These are phyloP conservation scores for Lordiphosa andalusiaca DNA, from an alignment of 2,888 invertebrate species.

Conservation along the genomic window DNA sequence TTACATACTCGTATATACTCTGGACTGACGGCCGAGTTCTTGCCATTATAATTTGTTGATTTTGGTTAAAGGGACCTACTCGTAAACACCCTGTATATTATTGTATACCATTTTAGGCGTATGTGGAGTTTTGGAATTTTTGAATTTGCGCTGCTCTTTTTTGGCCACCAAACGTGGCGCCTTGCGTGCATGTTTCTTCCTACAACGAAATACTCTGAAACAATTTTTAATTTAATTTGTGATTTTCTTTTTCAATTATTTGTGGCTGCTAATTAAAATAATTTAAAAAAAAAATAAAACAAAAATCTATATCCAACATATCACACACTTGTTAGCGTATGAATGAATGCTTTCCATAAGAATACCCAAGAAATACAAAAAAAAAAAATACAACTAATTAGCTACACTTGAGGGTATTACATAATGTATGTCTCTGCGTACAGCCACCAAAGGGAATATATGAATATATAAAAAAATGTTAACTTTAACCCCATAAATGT, in stretches of 20 bases:
- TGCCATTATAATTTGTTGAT: constrained; percentile 15
- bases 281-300: no score
- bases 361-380: constrained; percentile 8
- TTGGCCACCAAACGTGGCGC: constrained; percentile 40
- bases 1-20: constrained; percentile 36
- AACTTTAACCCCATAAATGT: no score
- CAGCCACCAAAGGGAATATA: no score
- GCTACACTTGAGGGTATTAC: constrained; percentile 28
- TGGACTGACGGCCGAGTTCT: constrained; percentile 31
- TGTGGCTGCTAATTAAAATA: constrained; percentile 41
- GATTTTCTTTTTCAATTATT: constrained; percentile 15
- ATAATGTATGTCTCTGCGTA: no score
- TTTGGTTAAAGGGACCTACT: constrained; percentile 30
- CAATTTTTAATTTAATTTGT: constrained; percentile 4
- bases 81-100: constrained; percentile 5
- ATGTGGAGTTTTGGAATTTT: no score
- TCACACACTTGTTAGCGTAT: constrained; percentile 25
- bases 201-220: constrained; percentile 18
- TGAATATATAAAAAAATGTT: no score
- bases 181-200: constrained; percentile 67
- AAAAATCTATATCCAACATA: neutral
- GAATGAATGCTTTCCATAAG: constrained; percentile 32
- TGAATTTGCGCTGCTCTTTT: constrained; percentile 28
- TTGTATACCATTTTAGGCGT: no score
- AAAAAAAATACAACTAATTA: constrained; percentile 49